phyloP scores from a whole-genome alignment of 2,797 vertebrate species.

The Sebastes alutus region DNA sequence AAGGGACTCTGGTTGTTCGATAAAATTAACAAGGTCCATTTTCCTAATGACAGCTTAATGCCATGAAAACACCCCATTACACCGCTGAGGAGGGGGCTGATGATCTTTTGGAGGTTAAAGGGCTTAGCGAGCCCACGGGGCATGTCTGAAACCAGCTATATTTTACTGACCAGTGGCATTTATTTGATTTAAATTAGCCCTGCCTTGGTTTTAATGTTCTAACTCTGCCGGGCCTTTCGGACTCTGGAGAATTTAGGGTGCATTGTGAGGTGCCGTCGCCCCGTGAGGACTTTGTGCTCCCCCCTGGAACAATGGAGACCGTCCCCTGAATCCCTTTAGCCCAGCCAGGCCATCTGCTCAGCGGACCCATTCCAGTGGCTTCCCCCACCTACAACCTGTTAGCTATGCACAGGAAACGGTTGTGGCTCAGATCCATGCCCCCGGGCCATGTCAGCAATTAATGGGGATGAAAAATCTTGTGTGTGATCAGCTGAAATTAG shows the following conservation, averaged over 20 bases:
- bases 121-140: conserved; percentile 33
- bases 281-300: conserved; percentile 61
- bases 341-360: conserved; percentile 79
- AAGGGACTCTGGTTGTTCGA: conserved; percentile 31
- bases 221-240: conserved; percentile 18
- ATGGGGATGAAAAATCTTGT: neutral
- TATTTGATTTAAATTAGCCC: conserved; percentile 63
- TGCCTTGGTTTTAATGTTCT: conserved; percentile 47
- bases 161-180: conserved; percentile 63
- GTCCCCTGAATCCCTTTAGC: conserved; percentile 57
- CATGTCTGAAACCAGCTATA: conserved; percentile 34
- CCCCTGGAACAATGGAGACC: conserved; percentile 70
- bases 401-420: conserved; percentile 26
- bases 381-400: conserved; percentile 81
- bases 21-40: conserved; percentile 67
- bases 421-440: conserved; percentile 7
- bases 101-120: conserved; percentile 60
- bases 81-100: conserved; percentile 24
- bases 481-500: neutral
- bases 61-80: conserved; percentile 45
- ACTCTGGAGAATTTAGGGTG: conserved; percentile 52
- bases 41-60: conserved; percentile 68
- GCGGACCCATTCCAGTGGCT: conserved; percentile 63
- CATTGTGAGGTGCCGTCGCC: conserved; percentile 55
- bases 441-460: conserved; percentile 13